phyloP scores from a whole-genome alignment of 2,888 invertebrate genomes.

The Synanthedon andrenaeformis region DNA sequence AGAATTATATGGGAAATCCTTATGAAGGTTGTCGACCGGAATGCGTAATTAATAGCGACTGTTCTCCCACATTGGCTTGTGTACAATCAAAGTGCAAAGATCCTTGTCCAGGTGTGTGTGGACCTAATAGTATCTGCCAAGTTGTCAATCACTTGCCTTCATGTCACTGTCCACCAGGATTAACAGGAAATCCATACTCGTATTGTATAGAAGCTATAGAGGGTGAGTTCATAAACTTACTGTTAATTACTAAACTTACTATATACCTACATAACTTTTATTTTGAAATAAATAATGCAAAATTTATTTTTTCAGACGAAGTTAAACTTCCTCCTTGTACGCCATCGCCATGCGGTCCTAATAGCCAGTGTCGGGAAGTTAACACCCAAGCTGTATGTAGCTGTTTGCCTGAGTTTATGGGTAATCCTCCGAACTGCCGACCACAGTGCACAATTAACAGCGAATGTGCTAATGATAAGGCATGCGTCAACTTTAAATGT shows the following conservation, averaged over 20 bases:
- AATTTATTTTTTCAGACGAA: conserved; percentile 30
- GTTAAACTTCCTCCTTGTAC: conserved; percentile 67
- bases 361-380: conserved; percentile 77
- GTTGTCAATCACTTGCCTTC: conserved; percentile 82
- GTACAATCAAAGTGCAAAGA: conserved; percentile 81
- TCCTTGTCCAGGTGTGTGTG: conserved; percentile 84
- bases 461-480: conserved; percentile 80
- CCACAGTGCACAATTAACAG: conserved; percentile 86
- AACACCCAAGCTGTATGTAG: conserved; percentile 79
- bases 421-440: conserved; percentile 82
- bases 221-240: conserved; percentile 28
- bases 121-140: conserved; percentile 78
- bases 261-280: background rate
- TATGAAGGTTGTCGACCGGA: conserved; percentile 81
- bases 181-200: conserved; percentile 78
- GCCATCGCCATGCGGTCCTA: conserved; percentile 85
- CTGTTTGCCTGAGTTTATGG: conserved; percentile 77
- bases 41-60: conserved; percentile 84
- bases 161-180: conserved; percentile 77
- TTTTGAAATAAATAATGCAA: background rate
- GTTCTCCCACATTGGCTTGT: conserved; percentile 78
- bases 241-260: too few relatives aligned
- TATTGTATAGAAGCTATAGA: conserved; percentile 65
- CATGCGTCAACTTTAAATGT: conserved; percentile 83
- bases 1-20: conserved; percentile 64